These are phyloP conservation scores for Girardinichthys multiradiatus DNA, from an alignment of 2,113 vertebrate genomes.

Conservation along the genomic window DNA sequence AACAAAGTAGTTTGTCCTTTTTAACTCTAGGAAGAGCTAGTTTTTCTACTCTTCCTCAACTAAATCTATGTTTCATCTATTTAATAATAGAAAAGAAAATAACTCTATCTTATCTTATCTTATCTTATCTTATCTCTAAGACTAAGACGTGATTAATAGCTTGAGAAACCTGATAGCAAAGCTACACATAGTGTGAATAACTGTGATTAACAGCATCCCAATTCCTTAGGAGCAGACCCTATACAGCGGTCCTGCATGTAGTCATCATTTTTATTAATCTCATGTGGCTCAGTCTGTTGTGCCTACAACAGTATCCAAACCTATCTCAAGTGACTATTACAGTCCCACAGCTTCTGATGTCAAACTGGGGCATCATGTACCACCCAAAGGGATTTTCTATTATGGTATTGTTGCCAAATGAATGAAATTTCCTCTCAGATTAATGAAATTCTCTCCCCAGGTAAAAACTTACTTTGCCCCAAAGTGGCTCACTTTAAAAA, in stretches of 20 bases:
- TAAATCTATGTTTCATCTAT: no score
- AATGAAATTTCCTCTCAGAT: background rate
- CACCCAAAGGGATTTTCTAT: slow-evolving; percentile 38
- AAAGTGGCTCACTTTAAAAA: slow-evolving; percentile 14
- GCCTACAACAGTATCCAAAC: slow-evolving; percentile 7
- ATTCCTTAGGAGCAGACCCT: background rate
- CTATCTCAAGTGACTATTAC: slow-evolving; percentile 38
- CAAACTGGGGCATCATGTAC: slow-evolving; percentile 13
- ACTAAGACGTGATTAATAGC: background rate
- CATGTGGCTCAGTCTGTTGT: background rate
- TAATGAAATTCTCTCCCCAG: slow-evolving; percentile 48
- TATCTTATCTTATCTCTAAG: background rate
- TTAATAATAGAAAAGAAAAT: no score
- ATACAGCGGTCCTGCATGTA: no score
- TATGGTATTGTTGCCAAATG: slow-evolving; percentile 22
- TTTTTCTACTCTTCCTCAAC: no score
- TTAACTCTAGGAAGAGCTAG: no score
- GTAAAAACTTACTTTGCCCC: slow-evolving; percentile 32
- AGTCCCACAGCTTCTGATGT: slow-evolving; percentile 23
- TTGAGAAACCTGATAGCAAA: background rate
- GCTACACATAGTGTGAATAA: background rate
- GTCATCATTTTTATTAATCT: slow-evolving; percentile 2
- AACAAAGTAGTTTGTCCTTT: no score
- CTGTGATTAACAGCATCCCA: background rate
- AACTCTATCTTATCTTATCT: background rate